A percentile compares a stretch with the other conserved stretches of the same genome.
These are phyloP conservation scores for Penaeus indicus DNA, from an alignment of 1,140 invertebrate genomes.

Conservation along the genomic window DNA sequence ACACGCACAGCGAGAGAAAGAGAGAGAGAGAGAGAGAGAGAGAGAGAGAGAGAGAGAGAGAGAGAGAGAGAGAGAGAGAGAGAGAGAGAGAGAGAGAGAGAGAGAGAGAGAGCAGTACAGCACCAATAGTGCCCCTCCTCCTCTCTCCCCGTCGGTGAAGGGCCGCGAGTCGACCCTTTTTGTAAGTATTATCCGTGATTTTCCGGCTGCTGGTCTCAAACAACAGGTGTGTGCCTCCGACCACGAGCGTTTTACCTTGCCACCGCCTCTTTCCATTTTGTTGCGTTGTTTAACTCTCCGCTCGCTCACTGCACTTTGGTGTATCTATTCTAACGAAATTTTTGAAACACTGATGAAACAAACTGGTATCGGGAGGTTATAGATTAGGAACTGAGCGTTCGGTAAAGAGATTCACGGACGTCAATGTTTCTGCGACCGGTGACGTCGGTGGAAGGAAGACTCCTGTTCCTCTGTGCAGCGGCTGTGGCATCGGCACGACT, in stretches of 20 bases:
- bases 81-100: constrained; percentile 9
- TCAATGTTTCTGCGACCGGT: constrained; percentile 1
- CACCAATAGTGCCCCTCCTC: background rate
- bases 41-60: background rate
- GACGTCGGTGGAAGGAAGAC: background rate
- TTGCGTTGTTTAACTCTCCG: background rate
- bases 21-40: constrained; percentile 3
- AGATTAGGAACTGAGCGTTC: no score
- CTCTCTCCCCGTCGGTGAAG: background rate
- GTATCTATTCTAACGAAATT: no score
- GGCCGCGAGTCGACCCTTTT: constrained; percentile 39
- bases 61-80: constrained; percentile 5
- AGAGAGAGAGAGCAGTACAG: background rate
- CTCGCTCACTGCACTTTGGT: no score
- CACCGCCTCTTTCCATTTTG: constrained; percentile 7
- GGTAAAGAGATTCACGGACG: no score
- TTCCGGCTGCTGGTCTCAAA: constrained; percentile 36
- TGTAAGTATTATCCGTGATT: constrained; percentile 38
- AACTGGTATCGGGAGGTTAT: no score
- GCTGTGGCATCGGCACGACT: constrained; percentile 4
- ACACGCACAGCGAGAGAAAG: background rate
- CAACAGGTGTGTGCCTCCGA: constrained; percentile 34
- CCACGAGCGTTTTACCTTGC: background rate
- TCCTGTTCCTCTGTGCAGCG: background rate
- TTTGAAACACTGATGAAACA: no score